Evolutionary conservation across 2,113 vertebrate genomes (phyloP), one percentile per base, ranked within the genome.

Genomic region (Ophthalmotilapia sp.): DNA sequence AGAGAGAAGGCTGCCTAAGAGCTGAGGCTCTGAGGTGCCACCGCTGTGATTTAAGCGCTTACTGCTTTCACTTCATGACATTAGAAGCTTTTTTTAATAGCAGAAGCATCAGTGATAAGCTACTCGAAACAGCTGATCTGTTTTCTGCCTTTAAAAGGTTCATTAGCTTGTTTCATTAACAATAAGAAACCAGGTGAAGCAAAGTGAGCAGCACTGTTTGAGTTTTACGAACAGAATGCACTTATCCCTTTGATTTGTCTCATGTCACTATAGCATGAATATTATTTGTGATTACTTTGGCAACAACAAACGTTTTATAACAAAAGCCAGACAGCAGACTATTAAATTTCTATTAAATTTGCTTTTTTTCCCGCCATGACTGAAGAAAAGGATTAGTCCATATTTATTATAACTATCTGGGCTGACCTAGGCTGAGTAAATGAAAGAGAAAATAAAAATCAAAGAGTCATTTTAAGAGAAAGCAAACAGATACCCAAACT

Each of bases 91-190:
- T 55, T 89, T 79, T 85, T 55, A 85, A 84, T 15, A 8, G 79
- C 55, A 84, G n/a, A 58, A 79, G 85, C 80, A 87, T 70, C 53
- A 17, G 40, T 11, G 68, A 47, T 79, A 90, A 93, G 91, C 92
- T 93, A 91, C 90, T 86, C 83, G 53, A 91, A 85, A 95, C 51
- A 84, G 83, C 90, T 95, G 13, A 91, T 95, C 90, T 94, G 84
- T 82, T 88, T 93, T 87, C 68, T 80, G 73, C 80, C 53, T 85
- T 90, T 81, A 92, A 94, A 95, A 94, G 93, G 94, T 95, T 94
- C 95, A 94, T 93, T 75, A 90, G 86, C 75, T 83, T 15, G 51
- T 90, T 93, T 54, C 13, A 58, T 70, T 53, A 81, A 89, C 88
- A 79, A 54, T 90, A 91, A 90, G n/a, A 23, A 68, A 79, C 83